Conservation (phyloP, 2,113 vertebrate genomes). For the Aspidoscelis tigris region DNA sequence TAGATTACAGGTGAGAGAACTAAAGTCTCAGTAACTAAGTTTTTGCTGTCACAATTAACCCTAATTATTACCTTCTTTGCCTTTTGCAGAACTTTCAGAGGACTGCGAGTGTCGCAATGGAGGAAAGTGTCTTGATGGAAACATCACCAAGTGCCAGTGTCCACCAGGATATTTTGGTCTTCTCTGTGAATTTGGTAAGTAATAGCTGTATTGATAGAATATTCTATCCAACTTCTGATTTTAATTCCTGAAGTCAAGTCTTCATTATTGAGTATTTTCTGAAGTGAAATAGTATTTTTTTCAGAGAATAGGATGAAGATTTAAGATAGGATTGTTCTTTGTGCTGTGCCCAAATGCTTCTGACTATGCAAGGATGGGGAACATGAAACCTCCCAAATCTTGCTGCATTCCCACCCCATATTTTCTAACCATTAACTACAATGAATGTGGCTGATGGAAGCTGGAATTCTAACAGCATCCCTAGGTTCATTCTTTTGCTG, state of each 20-base stretch:
- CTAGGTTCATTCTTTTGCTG: neutral
- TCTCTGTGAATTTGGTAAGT: conserved; percentile 93
- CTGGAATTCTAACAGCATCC: neutral
- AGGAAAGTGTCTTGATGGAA: conserved; percentile 85
- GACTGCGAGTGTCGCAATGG: conserved; percentile 92
- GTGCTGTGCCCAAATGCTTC: neutral
- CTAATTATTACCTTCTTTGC: conserved; percentile 10
- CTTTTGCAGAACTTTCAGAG: conserved; percentile 70
- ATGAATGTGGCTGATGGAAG: neutral
- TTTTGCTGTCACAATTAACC: conserved; percentile 2
- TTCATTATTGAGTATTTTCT: neutral
- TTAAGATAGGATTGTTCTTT: neutral
- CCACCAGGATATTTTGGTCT: conserved; percentile 90
- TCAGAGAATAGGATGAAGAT: neutral
- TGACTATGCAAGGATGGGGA: neutral
- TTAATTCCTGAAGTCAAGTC: neutral
- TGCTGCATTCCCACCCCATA: neutral
- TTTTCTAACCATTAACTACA: neutral
- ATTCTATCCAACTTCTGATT: neutral
- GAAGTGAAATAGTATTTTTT: neutral
- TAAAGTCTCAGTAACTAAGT: conserved; percentile 2
- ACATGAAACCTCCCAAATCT: neutral
- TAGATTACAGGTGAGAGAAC: neutral
- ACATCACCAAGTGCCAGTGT: conserved; percentile 88
- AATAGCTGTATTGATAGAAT: neutral